Base-by-base conservation (phyloP, 2,888 invertebrate species). In the Teleiodes luculella region DNA sequence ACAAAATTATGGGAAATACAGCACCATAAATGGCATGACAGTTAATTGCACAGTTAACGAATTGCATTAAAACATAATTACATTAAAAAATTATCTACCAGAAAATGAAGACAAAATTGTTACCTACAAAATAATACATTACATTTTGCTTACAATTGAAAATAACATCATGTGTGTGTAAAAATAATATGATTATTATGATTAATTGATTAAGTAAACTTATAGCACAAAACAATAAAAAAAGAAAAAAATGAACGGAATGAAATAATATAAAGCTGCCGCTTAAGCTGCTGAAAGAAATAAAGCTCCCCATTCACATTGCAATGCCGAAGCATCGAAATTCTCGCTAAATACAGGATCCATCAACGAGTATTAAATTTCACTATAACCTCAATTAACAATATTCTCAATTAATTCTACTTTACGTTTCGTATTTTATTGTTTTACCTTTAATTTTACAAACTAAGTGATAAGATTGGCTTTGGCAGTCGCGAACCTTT, bases 301-400 rank as follows among this genome's bases (percentile, higher is more conserved):
- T 56, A 60, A 73, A 70, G 66, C 72, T 63, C 62, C 61, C 60
- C 62, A 63, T 62, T 63, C 63, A 63, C 64, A 59, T 24, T 65
- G 65, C 72, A 68, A 62, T 71, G 69, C 61, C 72, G 68, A 62
- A 70, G 69, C 61, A 60, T 63, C 64, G 58, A 64, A 67, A n/a
- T n/a, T 62, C 68, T 69, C 71, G 72, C 72, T 77, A 77, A 70
- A 74, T 75, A 80, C 70, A 78, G 67, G 77, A 79, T 80, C 76
- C 73, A 72, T 80, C 71, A 86, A 87, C 85, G 85, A 83, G 75
- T 84, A 83, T 86, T 87, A 86, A 86, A 86, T 86, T 86, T 86
- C 84, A 67, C 78, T 84, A 86, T 81, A 84, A 80, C 76, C 69
- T 82, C 81, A 78, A 72, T 84, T 80, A 87, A 87, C 83, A 86